Evolutionary conservation across 1,140 invertebrate species (phyloP).

Genomic region (Callitettix versicolor): DNA sequence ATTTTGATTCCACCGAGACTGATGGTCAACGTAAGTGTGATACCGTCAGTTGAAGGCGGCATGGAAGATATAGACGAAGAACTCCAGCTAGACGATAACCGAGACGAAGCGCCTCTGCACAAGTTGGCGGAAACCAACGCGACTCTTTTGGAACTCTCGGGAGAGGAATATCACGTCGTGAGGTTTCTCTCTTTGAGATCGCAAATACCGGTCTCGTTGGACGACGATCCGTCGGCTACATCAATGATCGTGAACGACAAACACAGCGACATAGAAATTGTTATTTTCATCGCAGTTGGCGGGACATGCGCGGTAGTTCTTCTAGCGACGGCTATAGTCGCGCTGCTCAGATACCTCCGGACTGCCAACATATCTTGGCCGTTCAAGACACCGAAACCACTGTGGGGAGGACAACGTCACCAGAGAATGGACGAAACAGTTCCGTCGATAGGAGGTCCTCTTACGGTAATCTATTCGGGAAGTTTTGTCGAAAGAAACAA

Average conservation of each 20-base stretch:
- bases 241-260: slow-evolving; percentile 17
- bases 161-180: slow-evolving; percentile 32
- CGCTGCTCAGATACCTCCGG: slow-evolving; percentile 22
- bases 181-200: slow-evolving; percentile 24
- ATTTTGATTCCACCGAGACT: slow-evolving; percentile 28
- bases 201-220: slow-evolving; percentile 23
- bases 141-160: slow-evolving; percentile 31
- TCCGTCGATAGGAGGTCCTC: slow-evolving; percentile 15
- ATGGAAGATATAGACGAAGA: slow-evolving; percentile 23
- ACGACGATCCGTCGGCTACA: slow-evolving; percentile 16
- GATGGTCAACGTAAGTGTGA: slow-evolving; percentile 30
- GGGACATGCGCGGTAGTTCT: slow-evolving; percentile 24
- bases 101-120: slow-evolving; percentile 28
- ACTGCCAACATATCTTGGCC: slow-evolving; percentile 23
- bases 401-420: slow-evolving; percentile 15
- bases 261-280: slow-evolving; percentile 27
- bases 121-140: slow-evolving; percentile 31
- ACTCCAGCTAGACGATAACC: slow-evolving; percentile 23
- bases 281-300: slow-evolving; percentile 27
- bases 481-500: slow-evolving; percentile 26
- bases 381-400: slow-evolving; percentile 24
- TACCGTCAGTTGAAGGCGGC: slow-evolving; percentile 19
- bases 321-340: slow-evolving; percentile 22
- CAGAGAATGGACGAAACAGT: slow-evolving; percentile 17
- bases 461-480: slow-evolving; percentile 30